phyloP scores from a whole-genome alignment of 2,797 vertebrate genomes.

The Periparus ater region DNA sequence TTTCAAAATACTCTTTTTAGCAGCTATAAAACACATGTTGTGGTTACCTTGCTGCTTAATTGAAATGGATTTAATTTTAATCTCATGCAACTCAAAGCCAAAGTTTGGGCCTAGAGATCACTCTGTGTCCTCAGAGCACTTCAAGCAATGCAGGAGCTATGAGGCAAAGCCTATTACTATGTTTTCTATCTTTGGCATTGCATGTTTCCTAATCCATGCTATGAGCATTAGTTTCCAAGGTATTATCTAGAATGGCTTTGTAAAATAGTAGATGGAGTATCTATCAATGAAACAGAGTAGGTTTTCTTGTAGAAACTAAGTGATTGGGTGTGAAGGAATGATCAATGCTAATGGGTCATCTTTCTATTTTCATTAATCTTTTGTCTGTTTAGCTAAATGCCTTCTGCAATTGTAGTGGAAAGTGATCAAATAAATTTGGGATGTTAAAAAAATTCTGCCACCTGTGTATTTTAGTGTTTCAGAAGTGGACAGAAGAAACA shows the following conservation, averaged over 20 bases:
- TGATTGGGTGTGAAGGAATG: background rate
- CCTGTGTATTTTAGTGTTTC: background rate
- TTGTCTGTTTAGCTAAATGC: background rate
- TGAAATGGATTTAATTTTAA: background rate
- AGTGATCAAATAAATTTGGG: background rate
- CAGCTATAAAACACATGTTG: background rate
- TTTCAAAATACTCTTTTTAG: background rate
- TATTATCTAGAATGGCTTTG: constrained; percentile 24
- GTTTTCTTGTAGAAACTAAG: background rate
- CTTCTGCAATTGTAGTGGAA: background rate
- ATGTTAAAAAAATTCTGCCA: background rate
- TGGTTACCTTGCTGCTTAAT: background rate
- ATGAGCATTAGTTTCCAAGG: constrained; percentile 72
- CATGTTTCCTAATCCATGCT: constrained; percentile 76
- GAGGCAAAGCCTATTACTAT: constrained; percentile 81
- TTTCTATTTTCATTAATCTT: background rate
- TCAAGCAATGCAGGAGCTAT: background rate
- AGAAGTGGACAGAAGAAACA: background rate
- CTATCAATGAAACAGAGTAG: background rate
- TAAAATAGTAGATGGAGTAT: background rate
- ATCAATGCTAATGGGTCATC: background rate
- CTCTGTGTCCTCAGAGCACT: background rate
- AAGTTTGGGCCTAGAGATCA: background rate
- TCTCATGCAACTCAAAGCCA: background rate
- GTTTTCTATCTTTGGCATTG: constrained; percentile 75